These are phyloP conservation scores for Siniperca undulata DNA, from an alignment of 2,797 vertebrate species.

Conservation along the genomic window DNA sequence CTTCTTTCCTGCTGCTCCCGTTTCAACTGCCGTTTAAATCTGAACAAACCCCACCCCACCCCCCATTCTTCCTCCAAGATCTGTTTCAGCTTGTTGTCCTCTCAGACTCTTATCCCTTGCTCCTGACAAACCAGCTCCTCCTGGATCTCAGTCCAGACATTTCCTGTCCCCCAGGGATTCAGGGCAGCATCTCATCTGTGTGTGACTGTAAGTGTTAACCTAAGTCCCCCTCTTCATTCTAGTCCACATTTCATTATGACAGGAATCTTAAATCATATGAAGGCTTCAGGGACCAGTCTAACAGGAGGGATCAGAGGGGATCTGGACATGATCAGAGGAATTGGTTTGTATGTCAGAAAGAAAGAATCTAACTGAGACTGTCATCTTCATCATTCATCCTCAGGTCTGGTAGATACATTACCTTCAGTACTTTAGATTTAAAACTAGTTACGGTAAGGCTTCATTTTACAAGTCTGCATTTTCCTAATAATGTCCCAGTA, in stretches of 20 bases:
- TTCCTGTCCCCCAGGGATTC: conserved; percentile 62
- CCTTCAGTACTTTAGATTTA: conserved; percentile 14
- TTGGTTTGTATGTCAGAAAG: conserved; percentile 65
- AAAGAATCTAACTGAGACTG: conserved; percentile 29
- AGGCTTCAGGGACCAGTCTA: conserved; percentile 51
- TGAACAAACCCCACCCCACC: no score
- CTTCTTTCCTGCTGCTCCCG: neutral
- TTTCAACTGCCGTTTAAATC: no score
- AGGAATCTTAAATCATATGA: conserved; percentile 71
- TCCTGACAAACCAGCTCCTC: conserved; percentile 57
- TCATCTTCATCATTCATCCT: conserved; percentile 43
- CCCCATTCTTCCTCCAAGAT: conserved; percentile 41
- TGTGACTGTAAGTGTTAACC: conserved; percentile 14
- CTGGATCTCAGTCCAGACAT: conserved; percentile 72
- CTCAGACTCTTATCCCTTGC: conserved; percentile 47
- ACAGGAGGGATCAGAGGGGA: conserved; percentile 45
- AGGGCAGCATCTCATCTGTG: conserved; percentile 55
- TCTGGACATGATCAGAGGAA: conserved; percentile 75
- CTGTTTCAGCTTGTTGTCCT: conserved; percentile 50
- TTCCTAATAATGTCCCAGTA: conserved; percentile 11
- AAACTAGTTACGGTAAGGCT: neutral
- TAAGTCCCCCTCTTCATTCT: conserved; percentile 32
- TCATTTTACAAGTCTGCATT: conserved; percentile 11
- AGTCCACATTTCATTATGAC: conserved; percentile 70
- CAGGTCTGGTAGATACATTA: conserved; percentile 60